Conservation (phyloP, 2,113 vertebrate species). For the Delphinapterus leucas region DNA sequence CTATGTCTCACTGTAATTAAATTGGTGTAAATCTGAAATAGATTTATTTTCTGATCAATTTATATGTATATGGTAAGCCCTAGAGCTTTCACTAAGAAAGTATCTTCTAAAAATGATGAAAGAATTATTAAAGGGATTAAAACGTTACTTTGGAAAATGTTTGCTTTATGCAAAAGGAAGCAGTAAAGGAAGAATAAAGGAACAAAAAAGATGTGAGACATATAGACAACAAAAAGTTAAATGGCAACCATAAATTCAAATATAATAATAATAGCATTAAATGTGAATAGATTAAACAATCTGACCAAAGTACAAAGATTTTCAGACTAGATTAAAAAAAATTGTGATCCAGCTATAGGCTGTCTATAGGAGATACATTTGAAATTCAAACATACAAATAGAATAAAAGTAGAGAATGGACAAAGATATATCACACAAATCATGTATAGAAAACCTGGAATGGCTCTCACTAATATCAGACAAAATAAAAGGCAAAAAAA, state of each 20-base stretch:
- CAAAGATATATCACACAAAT: not conserved
- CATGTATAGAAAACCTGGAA: not conserved
- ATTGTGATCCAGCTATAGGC: not conserved
- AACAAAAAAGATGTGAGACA: not conserved
- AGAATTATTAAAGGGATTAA: not conserved
- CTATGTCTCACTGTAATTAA: not conserved
- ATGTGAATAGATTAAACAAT: not conserved
- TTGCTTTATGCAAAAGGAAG: not conserved
- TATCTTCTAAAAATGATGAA: not conserved
- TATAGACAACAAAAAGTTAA: not conserved
- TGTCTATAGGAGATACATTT: not conserved
- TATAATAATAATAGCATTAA: not conserved
- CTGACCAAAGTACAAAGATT: not conserved
- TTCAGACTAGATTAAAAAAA: not conserved
- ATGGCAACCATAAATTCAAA: not conserved
- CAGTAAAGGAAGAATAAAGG: not conserved
- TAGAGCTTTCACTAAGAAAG: not conserved
- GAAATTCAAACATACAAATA: not conserved
- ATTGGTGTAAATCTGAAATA: not conserved
- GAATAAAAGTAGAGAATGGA: not conserved
- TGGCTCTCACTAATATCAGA: not conserved
- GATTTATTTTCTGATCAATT: not conserved
- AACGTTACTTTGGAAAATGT: not conserved
- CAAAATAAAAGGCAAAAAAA: not conserved
- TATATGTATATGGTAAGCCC: not conserved